Evolutionary conservation across 2,888 invertebrate species (phyloP).

Genomic region (Aproaerema taeniolella): DNA sequence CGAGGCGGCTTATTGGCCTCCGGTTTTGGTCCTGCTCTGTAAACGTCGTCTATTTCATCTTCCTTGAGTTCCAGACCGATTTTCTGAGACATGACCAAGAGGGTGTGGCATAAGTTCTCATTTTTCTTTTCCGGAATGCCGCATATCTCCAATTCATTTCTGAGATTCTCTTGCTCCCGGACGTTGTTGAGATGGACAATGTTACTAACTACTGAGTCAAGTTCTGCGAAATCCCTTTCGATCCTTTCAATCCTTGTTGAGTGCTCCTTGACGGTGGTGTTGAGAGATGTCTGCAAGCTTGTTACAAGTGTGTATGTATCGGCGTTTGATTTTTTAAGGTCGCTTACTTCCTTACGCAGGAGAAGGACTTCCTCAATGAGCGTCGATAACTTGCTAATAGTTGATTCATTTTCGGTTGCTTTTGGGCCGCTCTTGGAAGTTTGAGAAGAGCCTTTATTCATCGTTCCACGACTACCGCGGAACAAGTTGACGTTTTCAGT

Average conservation of each 20-base stretch:
- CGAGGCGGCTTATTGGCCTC: neutral
- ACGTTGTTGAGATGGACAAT: neutral
- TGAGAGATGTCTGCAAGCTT: neutral
- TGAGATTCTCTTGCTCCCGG: neutral
- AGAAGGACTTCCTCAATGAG: neutral
- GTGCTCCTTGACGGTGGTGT: neutral
- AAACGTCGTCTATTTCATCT: neutral
- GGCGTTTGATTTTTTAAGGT: neutral
- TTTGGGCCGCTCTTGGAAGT: neutral
- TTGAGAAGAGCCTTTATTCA: neutral
- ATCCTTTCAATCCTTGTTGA: neutral
- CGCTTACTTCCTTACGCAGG: neutral
- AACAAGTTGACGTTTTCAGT: neutral
- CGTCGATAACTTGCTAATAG: neutral
- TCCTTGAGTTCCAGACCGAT: neutral
- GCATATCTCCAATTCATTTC: constrained; percentile 1
- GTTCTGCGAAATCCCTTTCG: too few relatives aligned
- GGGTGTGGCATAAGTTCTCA: neutral
- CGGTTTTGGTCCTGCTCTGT: neutral
- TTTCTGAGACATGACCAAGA: neutral
- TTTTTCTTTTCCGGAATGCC: neutral
- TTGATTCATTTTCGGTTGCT: neutral
- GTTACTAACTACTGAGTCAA: neutral
- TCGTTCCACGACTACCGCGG: neutral
- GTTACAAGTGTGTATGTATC: neutral